phyloP scores from a whole-genome alignment of 2,888 invertebrate genomes.

The Philereme transversata region DNA sequence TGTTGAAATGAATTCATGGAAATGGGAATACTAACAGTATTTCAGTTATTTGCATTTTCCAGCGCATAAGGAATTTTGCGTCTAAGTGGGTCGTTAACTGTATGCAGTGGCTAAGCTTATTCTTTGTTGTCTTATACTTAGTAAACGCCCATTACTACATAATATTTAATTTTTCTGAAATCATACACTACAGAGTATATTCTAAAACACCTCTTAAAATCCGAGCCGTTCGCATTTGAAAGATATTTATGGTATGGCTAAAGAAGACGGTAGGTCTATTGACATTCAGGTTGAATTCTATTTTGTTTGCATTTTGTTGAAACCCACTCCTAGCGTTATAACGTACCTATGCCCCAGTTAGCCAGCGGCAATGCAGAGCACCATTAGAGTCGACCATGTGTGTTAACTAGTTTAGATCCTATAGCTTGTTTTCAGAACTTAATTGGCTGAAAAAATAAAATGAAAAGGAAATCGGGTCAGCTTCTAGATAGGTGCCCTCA shows the following conservation, averaged over 20 bases:
- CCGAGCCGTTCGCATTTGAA: too few species aligned
- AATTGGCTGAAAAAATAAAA: conserved; percentile 59
- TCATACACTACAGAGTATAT: too few species aligned
- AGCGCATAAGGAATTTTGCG: conserved; percentile 16
- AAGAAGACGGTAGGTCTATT: too few species aligned
- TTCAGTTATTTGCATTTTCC: conserved; percentile 10
- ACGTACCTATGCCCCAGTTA: conserved; percentile 56
- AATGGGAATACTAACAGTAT: too few species aligned
- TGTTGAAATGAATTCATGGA: conserved; percentile 24
- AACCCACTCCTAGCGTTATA: conserved; percentile 35
- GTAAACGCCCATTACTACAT: not conserved
- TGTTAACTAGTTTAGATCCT: conserved; percentile 73
- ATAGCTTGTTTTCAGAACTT: conserved; percentile 61
- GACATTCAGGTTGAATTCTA: too few species aligned
- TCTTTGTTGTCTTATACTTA: conserved; percentile 15
- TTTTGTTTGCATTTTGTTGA: not conserved
- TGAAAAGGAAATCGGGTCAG: conserved; percentile 51
- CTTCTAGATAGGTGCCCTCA: conserved; percentile 1
- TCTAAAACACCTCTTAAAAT: too few species aligned
- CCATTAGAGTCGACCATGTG: conserved; percentile 74
- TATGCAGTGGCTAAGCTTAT: conserved; percentile 13
- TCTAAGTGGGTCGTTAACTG: conserved; percentile 23
- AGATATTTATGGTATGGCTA: too few species aligned
- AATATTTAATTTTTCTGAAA: too few species aligned
- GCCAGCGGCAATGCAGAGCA: conserved; percentile 65